Evolutionary conservation across 2,888 invertebrate species (phyloP).

Genomic region (Netelia melanura): DNA sequence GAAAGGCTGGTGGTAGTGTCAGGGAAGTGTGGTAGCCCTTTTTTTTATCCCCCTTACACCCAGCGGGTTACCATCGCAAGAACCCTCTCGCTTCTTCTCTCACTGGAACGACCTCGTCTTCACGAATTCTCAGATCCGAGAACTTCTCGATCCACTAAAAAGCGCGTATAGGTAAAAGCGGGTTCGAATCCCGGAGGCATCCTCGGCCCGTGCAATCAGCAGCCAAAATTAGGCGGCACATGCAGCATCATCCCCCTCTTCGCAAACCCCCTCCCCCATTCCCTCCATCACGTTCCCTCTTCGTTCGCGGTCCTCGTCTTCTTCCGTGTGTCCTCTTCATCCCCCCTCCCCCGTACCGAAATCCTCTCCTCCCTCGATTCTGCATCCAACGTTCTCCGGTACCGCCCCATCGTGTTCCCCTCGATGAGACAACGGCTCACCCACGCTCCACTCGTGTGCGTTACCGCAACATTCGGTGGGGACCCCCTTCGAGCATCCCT

Average conservation of each 20-base stretch:
- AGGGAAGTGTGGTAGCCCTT: conserved; percentile 65
- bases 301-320: conserved; percentile 21
- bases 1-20: conserved; percentile 37
- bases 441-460: conserved; percentile 40
- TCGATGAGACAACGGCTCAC: conserved; percentile 42
- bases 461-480: conserved; percentile 29
- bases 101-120: conserved; percentile 77
- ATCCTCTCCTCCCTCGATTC: conserved; percentile 66
- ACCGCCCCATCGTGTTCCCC: conserved; percentile 70
- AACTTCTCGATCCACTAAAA: conserved; percentile 81
- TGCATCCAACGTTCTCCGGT: conserved; percentile 50
- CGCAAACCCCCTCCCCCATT: conserved; percentile 52
- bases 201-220: conserved; percentile 35
- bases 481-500: conserved; percentile 75
- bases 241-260: conserved; percentile 9
- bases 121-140: conserved; percentile 80
- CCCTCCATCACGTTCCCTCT: conserved; percentile 38
- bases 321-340: conserved; percentile 7
- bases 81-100: conserved; percentile 67
- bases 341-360: conserved; percentile 60
- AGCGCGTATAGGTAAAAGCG: conserved; percentile 2
- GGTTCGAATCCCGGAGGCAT: conserved; percentile 54
- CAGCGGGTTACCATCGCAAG: conserved; percentile 74
- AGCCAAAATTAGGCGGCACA: conserved; percentile 51
- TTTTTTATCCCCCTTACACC: conserved; percentile 58